Conservation (phyloP, 2,888 invertebrate genomes). For the Molorchus minor region DNA sequence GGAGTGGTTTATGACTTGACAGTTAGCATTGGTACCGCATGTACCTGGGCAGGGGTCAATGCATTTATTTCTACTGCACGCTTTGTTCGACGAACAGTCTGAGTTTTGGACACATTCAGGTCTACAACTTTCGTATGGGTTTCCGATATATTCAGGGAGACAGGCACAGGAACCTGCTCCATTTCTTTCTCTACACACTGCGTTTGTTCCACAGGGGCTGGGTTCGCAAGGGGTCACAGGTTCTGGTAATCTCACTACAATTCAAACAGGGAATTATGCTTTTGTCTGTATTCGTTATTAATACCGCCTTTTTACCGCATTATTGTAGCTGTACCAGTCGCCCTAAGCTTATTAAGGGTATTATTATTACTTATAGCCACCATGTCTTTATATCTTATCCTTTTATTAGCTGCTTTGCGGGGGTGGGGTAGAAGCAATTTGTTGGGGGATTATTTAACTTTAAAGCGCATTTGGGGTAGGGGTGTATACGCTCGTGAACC, state of each 20-base stretch:
- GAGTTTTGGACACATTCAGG: constrained; percentile 74
- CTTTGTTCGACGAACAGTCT: constrained; percentile 71
- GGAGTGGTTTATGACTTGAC: constrained; percentile 72
- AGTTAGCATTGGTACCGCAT: constrained; percentile 74
- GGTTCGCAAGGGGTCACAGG: constrained; percentile 71
- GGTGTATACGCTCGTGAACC: constrained; percentile 47
- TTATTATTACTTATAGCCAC: constrained; percentile 29
- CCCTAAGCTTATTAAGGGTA: constrained; percentile 19
- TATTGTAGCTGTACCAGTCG: constrained; percentile 19
- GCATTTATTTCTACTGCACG: constrained; percentile 74
- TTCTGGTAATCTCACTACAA: constrained; percentile 42
- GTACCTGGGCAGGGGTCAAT: constrained; percentile 75
- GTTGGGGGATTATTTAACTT: constrained; percentile 23
- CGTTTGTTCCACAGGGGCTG: constrained; percentile 73
- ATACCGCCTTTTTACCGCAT: constrained; percentile 18
- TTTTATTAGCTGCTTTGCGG: constrained; percentile 36
- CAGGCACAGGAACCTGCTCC: constrained; percentile 79
- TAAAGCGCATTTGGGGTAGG: constrained; percentile 35
- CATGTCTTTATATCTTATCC: constrained; percentile 31
- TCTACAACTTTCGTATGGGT: constrained; percentile 79
- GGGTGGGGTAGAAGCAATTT: constrained; percentile 16
- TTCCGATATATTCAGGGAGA: constrained; percentile 75
- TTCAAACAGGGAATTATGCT: constrained; percentile 10
- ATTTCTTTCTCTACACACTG: constrained; percentile 77
- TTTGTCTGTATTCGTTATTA: constrained; percentile 18